These are phyloP conservation scores for Metacarcinus magister DNA, from an alignment of 2,888 invertebrate species.

Conservation along the genomic window DNA sequence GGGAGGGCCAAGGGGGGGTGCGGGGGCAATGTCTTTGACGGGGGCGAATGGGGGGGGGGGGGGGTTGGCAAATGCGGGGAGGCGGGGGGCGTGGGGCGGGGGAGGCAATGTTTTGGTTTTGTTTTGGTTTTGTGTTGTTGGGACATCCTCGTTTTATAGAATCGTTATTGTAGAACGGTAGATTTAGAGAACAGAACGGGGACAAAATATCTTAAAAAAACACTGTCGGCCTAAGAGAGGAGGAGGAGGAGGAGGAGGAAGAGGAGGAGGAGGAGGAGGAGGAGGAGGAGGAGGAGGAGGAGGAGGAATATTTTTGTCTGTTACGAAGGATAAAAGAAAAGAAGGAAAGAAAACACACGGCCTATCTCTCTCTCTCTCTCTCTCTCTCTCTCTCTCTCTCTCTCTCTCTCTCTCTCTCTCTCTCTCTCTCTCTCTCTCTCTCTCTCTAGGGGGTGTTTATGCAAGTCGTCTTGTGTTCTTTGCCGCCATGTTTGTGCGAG, in stretches of 20 bases:
- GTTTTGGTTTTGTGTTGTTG: too few relatives aligned
- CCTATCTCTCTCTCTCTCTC: slow-evolving; percentile 31
- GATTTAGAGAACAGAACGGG: too few relatives aligned
- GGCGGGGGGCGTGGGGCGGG: too few relatives aligned
- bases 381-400: slow-evolving; percentile 29
- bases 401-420: slow-evolving; percentile 38
- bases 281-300: background rate
- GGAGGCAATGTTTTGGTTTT: background rate
- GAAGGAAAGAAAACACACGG: background rate
- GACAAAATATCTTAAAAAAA: background rate
- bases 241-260: background rate
- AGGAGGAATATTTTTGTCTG: background rate
- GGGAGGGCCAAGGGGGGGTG: too few relatives aligned
- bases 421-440: slow-evolving; percentile 6
- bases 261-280: background rate
- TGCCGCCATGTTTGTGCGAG: background rate
- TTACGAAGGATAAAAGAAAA: background rate
- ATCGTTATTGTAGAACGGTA: background rate
- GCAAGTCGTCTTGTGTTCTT: background rate
- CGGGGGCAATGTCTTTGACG: too few relatives aligned
- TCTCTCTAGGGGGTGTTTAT: background rate
- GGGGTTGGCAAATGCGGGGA: background rate
- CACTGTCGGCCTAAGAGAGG: background rate
- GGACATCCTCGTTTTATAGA: too few relatives aligned
- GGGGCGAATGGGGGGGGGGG: background rate